These are phyloP conservation scores for Ricordea florida DNA, from an alignment of 92 coral and sea anemone genomes.

Conservation along the genomic window DNA sequence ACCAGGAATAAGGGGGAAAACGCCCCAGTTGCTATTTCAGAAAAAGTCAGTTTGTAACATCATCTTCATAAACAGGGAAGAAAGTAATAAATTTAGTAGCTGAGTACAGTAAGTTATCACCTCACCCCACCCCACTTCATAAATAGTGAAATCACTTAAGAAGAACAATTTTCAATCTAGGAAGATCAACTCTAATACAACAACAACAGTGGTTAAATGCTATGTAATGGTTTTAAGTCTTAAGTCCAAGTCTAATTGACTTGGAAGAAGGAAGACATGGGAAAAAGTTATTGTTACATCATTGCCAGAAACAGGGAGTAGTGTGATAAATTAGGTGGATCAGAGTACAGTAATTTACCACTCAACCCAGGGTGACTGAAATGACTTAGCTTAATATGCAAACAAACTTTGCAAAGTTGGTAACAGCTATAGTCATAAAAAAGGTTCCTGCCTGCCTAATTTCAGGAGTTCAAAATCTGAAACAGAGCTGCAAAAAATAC, in stretches of 20 bases:
- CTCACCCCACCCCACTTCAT: constrained; percentile 28
- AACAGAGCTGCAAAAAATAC: constrained; percentile 27
- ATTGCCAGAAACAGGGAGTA: constrained; percentile 36
- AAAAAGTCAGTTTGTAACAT: constrained; percentile 30
- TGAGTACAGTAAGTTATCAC: constrained; percentile 11
- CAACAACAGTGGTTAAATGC: constrained; percentile 23
- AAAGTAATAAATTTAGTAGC: constrained; percentile 26
- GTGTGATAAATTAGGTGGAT: constrained; percentile 11
- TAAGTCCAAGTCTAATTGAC: constrained; percentile 45
- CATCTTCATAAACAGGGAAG: constrained; percentile 40
- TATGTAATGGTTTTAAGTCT: constrained; percentile 40
- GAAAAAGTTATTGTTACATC: constrained; percentile 43
- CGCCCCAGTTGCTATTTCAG: constrained; percentile 32
- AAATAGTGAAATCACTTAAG: constrained; percentile 31
- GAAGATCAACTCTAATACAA: constrained; percentile 42
- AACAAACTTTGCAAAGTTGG: background rate
- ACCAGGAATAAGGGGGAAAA: constrained; percentile 38
- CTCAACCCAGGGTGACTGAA: constrained; percentile 37
- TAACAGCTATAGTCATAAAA: constrained; percentile 21
- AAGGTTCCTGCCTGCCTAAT: constrained; percentile 37
- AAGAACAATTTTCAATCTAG: constrained; percentile 30
- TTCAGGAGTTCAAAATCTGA: constrained; percentile 31
- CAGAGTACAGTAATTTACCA: constrained; percentile 34
- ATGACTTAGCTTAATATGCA: constrained; percentile 15
- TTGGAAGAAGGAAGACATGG: constrained; percentile 35